Evolutionary conservation across 2,888 invertebrate species (phyloP), one percentile per base, ranked within the genome.

Genomic region (Criorhina ranunculi): DNA sequence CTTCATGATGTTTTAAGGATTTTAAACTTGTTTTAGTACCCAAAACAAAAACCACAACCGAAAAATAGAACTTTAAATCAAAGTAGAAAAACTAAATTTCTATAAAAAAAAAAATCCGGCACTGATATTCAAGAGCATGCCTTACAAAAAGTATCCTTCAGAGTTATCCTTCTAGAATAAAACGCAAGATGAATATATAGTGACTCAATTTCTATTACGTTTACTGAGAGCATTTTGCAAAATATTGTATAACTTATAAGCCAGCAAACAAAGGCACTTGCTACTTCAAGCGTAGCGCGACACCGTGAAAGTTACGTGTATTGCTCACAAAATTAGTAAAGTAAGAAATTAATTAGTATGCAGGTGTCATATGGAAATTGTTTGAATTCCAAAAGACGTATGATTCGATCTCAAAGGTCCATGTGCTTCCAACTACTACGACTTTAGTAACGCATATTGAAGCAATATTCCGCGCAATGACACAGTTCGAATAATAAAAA

Each of bases 401-500:
- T 66, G 69, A 80, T 60, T 66, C 75, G 59, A 80, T 76, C 80
- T 70, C 24, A 66, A 66, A 85, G 59, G 70, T 85, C 80, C 85
- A 80, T 79, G 67, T 85, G 80, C 64, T 66, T 57, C 44, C n/a
- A 72, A 64, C 79, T 83, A 24, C 80, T 85, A 51, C 69, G 66
- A 75, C 79, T 70, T 70, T 53, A 53, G 85, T 64, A 53, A 76
- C 19, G 35, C 66, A 37, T 64, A 57, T 51, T 42, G 42, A 75
- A 76, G 33, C 51, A 57, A 79, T 76, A 80, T 80, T 85, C 75
- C 75, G 70, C 85, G 75, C 80, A 85, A 80, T 80, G 85, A 85
- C 85, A 85, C 80, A 80, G 80, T 80, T 85, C 75, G 85, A 80
- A 80, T 80, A 76, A 85, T 70, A 85, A 85, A 80, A 79, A 80